Evolutionary conservation across 2,113 vertebrate species (phyloP).

Genomic region (Eidolon helvum): DNA sequence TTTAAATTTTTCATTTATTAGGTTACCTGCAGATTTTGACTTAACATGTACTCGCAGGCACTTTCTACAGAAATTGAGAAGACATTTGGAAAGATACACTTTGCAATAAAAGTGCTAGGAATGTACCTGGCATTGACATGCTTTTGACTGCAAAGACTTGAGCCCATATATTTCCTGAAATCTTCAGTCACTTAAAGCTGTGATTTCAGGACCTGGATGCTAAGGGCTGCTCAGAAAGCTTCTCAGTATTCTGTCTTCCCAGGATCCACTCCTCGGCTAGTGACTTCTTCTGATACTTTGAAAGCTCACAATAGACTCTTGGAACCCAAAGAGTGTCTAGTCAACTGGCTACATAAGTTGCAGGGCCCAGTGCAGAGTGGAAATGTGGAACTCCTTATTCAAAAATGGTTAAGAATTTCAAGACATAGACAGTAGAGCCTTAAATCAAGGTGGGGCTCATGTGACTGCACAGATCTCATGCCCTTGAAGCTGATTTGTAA

Average conservation of each 20-base stretch:
- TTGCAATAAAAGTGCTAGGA: not conserved
- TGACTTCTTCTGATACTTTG: not conserved
- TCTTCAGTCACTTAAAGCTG: not conserved
- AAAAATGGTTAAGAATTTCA: not conserved
- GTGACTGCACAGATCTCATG: not conserved
- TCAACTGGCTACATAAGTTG: not conserved
- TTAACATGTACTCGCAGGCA: not conserved
- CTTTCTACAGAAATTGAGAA: not conserved
- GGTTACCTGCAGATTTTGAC: not conserved
- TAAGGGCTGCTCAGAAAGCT: not conserved
- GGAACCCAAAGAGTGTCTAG: not conserved
- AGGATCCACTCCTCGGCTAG: not conserved
- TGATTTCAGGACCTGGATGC: not conserved
- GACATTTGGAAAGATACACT: not conserved
- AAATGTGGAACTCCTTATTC: not conserved
- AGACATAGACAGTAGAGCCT: not conserved
- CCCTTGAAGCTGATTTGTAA: not conserved
- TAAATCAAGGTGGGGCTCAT: no score
- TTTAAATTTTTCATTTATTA: not conserved
- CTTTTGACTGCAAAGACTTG: not conserved
- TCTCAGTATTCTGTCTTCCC: no score
- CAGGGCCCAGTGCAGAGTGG: not conserved
- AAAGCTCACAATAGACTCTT: not conserved
- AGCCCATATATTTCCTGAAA: not conserved
- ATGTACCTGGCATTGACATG: not conserved